Percentiles rank a stretch among this genome's conserved stretches.
These are phyloP conservation scores for Pomacea canaliculata DNA, from an alignment of 2,888 invertebrate species.

Conservation along the genomic window DNA sequence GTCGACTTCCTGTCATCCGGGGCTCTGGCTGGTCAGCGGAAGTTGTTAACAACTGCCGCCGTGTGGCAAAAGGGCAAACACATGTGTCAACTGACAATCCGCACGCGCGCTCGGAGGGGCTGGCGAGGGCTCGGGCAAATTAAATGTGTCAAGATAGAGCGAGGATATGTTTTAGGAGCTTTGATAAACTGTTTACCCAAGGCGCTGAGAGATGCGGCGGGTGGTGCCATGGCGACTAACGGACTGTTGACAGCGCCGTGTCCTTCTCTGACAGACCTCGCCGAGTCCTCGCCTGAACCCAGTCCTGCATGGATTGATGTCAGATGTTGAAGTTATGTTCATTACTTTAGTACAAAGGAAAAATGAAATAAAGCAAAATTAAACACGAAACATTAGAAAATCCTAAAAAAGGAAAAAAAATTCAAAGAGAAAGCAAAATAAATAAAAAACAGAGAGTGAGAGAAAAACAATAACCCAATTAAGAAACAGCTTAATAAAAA, in stretches of 20 bases:
- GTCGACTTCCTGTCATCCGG: constrained; percentile 24
- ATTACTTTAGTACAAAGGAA: too few species aligned
- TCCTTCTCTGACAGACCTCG: background rate
- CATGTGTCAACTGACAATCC: constrained; percentile 27
- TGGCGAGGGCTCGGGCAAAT: constrained; percentile 8
- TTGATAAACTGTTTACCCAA: constrained; percentile 36
- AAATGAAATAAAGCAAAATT: too few species aligned
- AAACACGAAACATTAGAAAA: too few species aligned
- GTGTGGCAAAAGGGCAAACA: constrained; percentile 24
- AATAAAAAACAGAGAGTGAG: too few species aligned
- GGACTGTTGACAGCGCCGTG: constrained; percentile 17
- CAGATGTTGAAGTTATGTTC: too few species aligned
- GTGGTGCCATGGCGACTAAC: constrained; percentile 15
- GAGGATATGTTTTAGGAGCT: constrained; percentile 28
- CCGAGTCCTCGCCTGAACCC: background rate
- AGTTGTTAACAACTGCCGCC: constrained; percentile 34
- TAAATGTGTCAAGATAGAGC: constrained; percentile 31
- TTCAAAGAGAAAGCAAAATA: too few species aligned
- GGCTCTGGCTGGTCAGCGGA: constrained; percentile 28
- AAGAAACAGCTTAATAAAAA: too few species aligned
- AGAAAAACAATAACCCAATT: too few species aligned
- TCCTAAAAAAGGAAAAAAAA: too few species aligned
- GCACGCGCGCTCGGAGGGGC: constrained; percentile 4
- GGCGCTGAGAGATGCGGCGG: constrained; percentile 20
- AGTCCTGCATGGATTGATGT: background rate